A percentile compares a stretch with the other conserved stretches of the same genome.
These are phyloP conservation scores for Augochlorella aurata DNA, from an alignment of 2,888 invertebrate genomes.

Conservation along the genomic window DNA sequence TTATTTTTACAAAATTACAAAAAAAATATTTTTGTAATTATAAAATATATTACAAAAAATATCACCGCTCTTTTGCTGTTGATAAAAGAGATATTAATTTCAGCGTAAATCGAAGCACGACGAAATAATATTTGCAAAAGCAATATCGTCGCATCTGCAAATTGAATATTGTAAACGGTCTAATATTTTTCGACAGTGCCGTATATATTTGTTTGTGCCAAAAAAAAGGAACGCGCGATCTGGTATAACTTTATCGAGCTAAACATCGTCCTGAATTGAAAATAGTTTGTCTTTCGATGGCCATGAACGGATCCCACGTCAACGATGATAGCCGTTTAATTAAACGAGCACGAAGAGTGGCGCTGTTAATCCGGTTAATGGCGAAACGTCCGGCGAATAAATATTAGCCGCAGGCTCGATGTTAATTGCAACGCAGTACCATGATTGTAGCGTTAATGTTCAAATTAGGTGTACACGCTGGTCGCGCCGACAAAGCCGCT, in stretches of 20 bases:
- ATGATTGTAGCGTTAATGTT: conserved; percentile 21
- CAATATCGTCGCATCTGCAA: not conserved
- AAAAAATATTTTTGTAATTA: too few species aligned
- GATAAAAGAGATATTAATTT: not conserved
- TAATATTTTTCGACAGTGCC: not conserved
- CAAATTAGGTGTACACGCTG: conserved; percentile 57
- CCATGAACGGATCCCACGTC: not conserved
- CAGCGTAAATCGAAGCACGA: not conserved
- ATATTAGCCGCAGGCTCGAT: conserved; percentile 15
- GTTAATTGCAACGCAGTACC: not conserved
- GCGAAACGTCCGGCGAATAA: conserved; percentile 29
- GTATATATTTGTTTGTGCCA: not conserved
- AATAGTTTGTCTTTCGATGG: not conserved
- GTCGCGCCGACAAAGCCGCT: conserved; percentile 63
- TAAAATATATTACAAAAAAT: too few species aligned
- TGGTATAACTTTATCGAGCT: not conserved
- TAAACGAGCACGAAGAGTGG: conserved; percentile 11
- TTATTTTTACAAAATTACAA: too few species aligned
- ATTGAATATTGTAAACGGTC: not conserved
- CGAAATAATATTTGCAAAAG: not conserved
- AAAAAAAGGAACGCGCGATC: not conserved
- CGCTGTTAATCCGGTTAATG: conserved; percentile 26
- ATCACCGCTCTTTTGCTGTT: too few species aligned
- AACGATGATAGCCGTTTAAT: conserved; percentile 12
- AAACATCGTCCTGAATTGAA: not conserved